These are phyloP conservation scores for Amiota minor DNA, from an alignment of 2,888 invertebrate species.

Conservation along the genomic window DNA sequence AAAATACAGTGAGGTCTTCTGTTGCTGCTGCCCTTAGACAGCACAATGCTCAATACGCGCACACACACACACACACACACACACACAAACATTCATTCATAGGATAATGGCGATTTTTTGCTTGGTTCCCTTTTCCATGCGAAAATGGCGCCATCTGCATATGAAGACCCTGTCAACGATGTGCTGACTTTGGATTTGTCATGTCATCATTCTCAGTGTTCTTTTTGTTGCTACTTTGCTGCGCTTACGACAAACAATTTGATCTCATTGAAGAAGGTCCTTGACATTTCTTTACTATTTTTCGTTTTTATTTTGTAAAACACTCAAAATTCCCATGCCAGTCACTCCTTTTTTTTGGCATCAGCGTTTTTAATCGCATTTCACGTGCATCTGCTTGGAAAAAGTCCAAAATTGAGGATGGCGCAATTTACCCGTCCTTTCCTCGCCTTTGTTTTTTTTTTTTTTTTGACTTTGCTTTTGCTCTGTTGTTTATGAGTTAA, in stretches of 20 bases:
- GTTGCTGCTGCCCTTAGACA: no score
- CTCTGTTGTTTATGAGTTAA: neutral
- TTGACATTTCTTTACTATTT: neutral
- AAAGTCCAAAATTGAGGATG: constrained; percentile 67
- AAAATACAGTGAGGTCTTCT: no score
- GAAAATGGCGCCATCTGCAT: no score
- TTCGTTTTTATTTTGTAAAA: neutral
- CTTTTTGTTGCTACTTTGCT: no score
- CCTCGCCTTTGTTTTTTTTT: constrained; percentile 21
- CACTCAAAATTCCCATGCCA: neutral
- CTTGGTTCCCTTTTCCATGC: no score
- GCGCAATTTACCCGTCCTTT: constrained; percentile 65
- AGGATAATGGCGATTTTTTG: no score
- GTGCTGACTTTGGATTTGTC: no score
- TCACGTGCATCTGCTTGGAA: constrained; percentile 64
- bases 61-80: neutral
- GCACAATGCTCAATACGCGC: no score
- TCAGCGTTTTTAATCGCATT: constrained; percentile 65
- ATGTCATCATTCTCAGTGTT: no score
- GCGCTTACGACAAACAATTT: no score
- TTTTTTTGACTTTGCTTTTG: neutral
- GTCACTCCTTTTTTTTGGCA: constrained; percentile 44
- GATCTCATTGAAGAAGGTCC: constrained; percentile 1
- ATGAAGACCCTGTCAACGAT: no score
- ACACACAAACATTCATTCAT: neutral